Base-by-base conservation (phyloP, 1,140 invertebrate species). In the Berghia stephanieae region DNA sequence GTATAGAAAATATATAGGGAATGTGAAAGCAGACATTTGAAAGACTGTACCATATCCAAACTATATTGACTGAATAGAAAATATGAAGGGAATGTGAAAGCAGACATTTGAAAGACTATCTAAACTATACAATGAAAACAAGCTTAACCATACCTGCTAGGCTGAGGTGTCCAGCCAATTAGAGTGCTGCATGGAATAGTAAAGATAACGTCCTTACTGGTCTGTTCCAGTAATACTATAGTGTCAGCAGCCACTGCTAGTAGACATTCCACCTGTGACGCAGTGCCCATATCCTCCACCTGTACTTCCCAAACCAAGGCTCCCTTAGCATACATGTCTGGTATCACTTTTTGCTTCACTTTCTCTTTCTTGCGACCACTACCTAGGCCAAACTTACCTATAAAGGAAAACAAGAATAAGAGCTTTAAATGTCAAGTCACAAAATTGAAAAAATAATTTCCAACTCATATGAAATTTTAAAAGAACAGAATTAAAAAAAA, bases 171-270 rank as follows among this genome's bases (percentile, higher is more conserved):
- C 94, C 94, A 95, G n/a, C 94, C 94, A 24, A 98, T 91, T 66
- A 98, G 92, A 36, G 93, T 93, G 81, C 93, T 93, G 82, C 94
- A 96, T 0, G 96, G 95, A 24, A 95, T 92, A 16, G 95, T 95
- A 82, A 97, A 96, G 13, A 98, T 92, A 36, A 96, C 94, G 87
- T 96, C 94, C 72, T 94, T 91, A 0, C 94, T 93, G 16, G 82
- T 82, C 84, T 96, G 94, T 88, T 98, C 96, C 55, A 98, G 92
- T 16, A 98, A 89, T 34, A 97, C 95, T 60, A 98, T 90, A 0
- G 93, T 94, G 84, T 98, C 96, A 16, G 93, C 91, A 27, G 95
- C 96, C 74, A 98, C 93, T 0, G 94, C 96, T 73, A 98, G 90
- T 77, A 96, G 93, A 86, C 95, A 96, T 78, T 96, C 94, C n/a